Conservation (phyloP, 2,797 vertebrate species). For the Austrolebias charrua region DNA sequence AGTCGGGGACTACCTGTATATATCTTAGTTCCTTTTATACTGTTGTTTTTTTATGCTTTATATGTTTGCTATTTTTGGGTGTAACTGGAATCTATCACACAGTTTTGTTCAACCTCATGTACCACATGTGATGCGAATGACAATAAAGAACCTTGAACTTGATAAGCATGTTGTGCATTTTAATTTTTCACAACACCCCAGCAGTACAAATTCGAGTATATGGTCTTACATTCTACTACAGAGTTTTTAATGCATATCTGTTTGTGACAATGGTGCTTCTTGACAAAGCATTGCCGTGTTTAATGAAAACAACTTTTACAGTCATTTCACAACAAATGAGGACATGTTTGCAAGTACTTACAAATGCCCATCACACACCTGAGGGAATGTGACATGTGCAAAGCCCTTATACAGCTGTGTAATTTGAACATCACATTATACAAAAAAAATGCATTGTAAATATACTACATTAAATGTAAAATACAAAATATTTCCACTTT, state of each 20-base stretch:
- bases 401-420: not conserved
- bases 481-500: too few relatives aligned
- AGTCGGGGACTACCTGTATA: too few relatives aligned
- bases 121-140: too few relatives aligned
- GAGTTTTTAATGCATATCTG: not conserved
- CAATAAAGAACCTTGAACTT: not conserved
- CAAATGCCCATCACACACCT: conserved; percentile 41
- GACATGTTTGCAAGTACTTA: not conserved
- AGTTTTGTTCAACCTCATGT: too few relatives aligned
- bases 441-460: too few relatives aligned
- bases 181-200: conserved; percentile 1
- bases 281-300: conserved; percentile 22
- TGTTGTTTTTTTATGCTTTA: too few relatives aligned
- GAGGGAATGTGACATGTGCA: conserved; percentile 41
- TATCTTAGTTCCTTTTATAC: too few relatives aligned
- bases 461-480: too few relatives aligned
- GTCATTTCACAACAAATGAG: conserved; percentile 21
- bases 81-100: too few relatives aligned
- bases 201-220: conserved; percentile 1
- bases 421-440: too few relatives aligned
- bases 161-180: not conserved
- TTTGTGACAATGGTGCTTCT: not conserved
- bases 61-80: too few relatives aligned
- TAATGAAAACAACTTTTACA: not conserved
- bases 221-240: conserved; percentile 10